phyloP scores from a whole-genome alignment of 2,797 vertebrate genomes.

The Myripristis jacobus region DNA sequence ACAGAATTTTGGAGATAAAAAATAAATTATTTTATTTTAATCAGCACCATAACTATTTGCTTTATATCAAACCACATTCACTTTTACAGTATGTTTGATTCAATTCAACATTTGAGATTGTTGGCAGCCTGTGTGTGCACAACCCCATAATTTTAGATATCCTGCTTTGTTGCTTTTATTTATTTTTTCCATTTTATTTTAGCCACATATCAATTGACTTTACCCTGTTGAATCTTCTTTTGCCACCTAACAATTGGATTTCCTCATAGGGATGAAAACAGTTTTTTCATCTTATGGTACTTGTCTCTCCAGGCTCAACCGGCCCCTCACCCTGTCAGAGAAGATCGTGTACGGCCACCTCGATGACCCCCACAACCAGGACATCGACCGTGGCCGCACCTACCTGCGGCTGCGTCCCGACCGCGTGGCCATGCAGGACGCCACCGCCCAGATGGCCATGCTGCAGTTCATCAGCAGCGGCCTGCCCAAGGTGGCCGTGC shows the following conservation, averaged over 20 bases:
- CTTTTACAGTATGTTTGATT: no score
- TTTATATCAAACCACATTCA: not conserved
- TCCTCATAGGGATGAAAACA: not conserved
- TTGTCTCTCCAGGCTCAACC: constrained; percentile 85
- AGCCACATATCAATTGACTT: not conserved
- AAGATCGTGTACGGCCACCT: constrained; percentile 97
- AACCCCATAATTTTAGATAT: no score
- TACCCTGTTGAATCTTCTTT: not conserved
- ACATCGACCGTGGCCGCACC: constrained; percentile 91
- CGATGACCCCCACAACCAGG: constrained; percentile 91
- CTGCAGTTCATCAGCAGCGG: constrained; percentile 98
- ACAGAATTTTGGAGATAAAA: not conserved
- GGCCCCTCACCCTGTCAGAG: constrained; percentile 94
- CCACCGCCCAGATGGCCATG: constrained; percentile 98
- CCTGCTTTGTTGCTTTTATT: no score
- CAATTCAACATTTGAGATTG: no score
- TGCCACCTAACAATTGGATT: no score
- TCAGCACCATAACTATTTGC: not conserved
- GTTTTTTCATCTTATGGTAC: not conserved
- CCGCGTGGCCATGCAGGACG: constrained; percentile 98
- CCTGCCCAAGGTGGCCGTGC: constrained; percentile 91
- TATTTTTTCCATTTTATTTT: not conserved
- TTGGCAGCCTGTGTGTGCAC: no score
- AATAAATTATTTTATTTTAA: not conserved
- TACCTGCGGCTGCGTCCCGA: constrained; percentile 93